Evolutionary conservation across 2,888 invertebrate genomes (phyloP).

Genomic region (Drosophila paramelanica): DNA sequence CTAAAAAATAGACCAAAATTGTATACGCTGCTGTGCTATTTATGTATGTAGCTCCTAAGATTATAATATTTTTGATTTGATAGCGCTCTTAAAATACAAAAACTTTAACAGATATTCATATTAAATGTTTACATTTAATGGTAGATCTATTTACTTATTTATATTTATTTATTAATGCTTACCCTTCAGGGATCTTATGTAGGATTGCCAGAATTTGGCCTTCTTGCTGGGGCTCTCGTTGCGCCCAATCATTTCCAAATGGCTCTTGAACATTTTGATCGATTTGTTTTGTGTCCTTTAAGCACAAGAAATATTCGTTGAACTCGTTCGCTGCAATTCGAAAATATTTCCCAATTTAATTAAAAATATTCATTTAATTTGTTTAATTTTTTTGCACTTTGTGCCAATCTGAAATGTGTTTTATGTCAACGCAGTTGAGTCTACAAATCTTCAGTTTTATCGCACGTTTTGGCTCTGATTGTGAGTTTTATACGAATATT

Average conservation of each 20-base stretch:
- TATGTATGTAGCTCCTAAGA: slow-evolving; percentile 50
- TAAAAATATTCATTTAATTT: slow-evolving; percentile 7
- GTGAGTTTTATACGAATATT: slow-evolving; percentile 32
- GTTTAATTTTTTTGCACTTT: slow-evolving; percentile 41
- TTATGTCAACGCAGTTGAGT: slow-evolving; percentile 44
- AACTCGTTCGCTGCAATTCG: slow-evolving; percentile 90
- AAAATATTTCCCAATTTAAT: slow-evolving; percentile 31
- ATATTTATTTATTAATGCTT: slow-evolving; percentile 73
- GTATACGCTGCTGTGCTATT: slow-evolving; percentile 55
- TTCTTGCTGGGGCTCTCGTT: slow-evolving; percentile 96
- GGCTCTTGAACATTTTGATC: slow-evolving; percentile 94
- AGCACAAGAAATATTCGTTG: slow-evolving; percentile 84
- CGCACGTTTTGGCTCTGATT: slow-evolving; percentile 54
- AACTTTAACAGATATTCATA: not conserved
- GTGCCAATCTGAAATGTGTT: slow-evolving; percentile 40
- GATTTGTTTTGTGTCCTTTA: slow-evolving; percentile 85
- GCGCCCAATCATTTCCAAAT: slow-evolving; percentile 97
- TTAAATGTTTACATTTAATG: not conserved
- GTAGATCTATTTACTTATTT: not conserved
- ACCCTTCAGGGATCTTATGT: slow-evolving; percentile 96
- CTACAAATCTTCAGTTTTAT: slow-evolving; percentile 21
- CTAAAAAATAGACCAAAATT: slow-evolving; percentile 48
- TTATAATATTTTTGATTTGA: slow-evolving; percentile 23
- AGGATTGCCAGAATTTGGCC: slow-evolving; percentile 97
- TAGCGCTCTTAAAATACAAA: slow-evolving; percentile 5